Percentiles rank a stretch among this genome's conserved stretches.
Evolutionary conservation across 2,113 vertebrate genomes (phyloP).

Genomic region (Hiodon tergisus): DNA sequence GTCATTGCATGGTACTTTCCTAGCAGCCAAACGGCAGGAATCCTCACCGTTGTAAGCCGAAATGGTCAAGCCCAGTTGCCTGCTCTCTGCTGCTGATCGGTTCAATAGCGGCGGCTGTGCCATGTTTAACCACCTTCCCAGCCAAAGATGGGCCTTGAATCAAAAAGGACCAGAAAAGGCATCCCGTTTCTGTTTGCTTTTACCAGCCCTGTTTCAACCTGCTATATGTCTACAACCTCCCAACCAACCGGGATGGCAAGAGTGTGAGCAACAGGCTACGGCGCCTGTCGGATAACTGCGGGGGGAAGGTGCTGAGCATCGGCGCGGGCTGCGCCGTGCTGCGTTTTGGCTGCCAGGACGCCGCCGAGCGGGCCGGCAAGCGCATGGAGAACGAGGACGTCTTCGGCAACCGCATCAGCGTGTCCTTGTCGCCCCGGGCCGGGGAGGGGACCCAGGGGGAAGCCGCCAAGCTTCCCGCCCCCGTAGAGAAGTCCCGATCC

Average conservation of each 20-base stretch:
- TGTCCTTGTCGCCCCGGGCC: conserved; percentile 79
- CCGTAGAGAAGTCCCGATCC: conserved; percentile 79
- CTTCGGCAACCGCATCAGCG: conserved; percentile 82
- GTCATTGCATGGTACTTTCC: not conserved
- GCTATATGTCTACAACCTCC: conserved; percentile 93
- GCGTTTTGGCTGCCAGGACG: conserved; percentile 82
- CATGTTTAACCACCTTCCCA: not conserved
- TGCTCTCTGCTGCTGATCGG: not conserved
- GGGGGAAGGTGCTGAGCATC: conserved; percentile 90
- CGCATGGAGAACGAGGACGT: conserved; percentile 98
- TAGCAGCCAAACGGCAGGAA: too few relatives aligned
- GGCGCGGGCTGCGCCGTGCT: conserved; percentile 81
- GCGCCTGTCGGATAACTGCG: conserved; percentile 93
- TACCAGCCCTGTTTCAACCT: conserved; percentile 85
- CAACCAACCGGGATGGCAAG: conserved; percentile 85
- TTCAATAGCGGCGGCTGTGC: not conserved
- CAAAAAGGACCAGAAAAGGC: conserved; percentile 4
- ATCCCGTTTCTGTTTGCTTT: conserved; percentile 48
- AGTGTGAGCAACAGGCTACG: conserved; percentile 86
- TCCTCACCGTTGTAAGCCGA: not conserved
- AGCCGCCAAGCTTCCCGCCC: conserved; percentile 28
- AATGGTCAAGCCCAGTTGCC: not conserved
- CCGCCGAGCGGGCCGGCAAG: conserved; percentile 85
- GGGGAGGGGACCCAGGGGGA: conserved; percentile 58
- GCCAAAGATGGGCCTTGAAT: not conserved